Percentiles rank a stretch among this genome's conserved stretches.
Conservation (phyloP, 2,888 invertebrate genomes). For the Chrysotoxum bicinctum region DNA sequence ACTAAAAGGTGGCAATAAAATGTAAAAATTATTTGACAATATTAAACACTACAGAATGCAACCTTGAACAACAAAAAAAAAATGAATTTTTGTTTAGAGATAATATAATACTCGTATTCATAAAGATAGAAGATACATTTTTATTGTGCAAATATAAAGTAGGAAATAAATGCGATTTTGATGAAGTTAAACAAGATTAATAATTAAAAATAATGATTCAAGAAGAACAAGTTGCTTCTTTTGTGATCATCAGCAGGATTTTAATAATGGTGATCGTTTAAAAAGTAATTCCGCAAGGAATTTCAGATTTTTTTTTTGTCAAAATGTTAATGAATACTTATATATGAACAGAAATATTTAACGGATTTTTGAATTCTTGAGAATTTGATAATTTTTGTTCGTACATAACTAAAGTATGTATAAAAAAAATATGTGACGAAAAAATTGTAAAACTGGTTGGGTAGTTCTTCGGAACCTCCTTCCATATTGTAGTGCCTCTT, state of each 20-base stretch:
- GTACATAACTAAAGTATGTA: no score
- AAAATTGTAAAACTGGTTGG: no score
- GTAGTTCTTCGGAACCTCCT: no score
- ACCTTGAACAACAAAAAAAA: slow-evolving; percentile 50
- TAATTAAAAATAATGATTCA: slow-evolving; percentile 5
- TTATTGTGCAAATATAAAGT: neutral
- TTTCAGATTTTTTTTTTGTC: neutral
- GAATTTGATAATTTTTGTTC: no score
- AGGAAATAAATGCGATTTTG: slow-evolving; percentile 10
- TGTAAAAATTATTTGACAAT: slow-evolving; percentile 33
- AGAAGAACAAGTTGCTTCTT: neutral
- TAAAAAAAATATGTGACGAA: no score
- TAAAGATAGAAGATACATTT: neutral
- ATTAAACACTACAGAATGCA: neutral
- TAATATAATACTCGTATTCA: neutral
- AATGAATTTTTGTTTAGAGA: slow-evolving; percentile 26
- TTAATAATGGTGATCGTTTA: neutral
- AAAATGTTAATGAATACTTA: neutral
- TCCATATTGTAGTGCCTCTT: no score
- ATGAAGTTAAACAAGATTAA: neutral
- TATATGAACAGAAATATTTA: no score
- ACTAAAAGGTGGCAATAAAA: slow-evolving; percentile 54
- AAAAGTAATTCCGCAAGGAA: neutral
- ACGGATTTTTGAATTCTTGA: no score
- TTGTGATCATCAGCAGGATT: neutral